Base-by-base conservation (phyloP, 2,113 vertebrate genomes). In the Shinisaurus crocodilurus region DNA sequence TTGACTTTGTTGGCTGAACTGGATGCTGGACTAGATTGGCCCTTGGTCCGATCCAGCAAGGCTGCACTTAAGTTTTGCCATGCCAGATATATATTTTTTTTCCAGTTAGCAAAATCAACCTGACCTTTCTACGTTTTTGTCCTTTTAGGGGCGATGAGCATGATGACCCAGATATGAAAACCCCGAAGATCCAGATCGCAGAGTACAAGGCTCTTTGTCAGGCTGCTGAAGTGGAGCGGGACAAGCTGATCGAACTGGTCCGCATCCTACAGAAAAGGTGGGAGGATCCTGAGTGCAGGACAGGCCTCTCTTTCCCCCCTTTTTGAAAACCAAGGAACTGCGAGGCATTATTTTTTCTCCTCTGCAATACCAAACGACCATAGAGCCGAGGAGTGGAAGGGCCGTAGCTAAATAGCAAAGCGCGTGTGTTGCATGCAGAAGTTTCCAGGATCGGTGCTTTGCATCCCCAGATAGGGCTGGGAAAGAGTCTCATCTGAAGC, bases 241-340 rank as follows among this genome's bases (percentile, higher is more conserved):
- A 97, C 90, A 95, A 94, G 86, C 97, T 98, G 6, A 88, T 96
- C 3, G 97, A 98, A 75, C 95, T 98, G 90, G 94, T 98, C 92
- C 86, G 96, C 15, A 82, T 96, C 84, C 97, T 98, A 74, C 97
- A 98, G 95, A 95, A 90, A 95, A 98, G 98, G 98, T 98, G 96
- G 94, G 0, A 1, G 3, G 45, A 12, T 82, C 32, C 81, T 79
- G 67, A 60, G 3, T 43, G 2, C 25, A 60, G 7, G 34, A 54
- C 12, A n/a, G 45, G 16, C 16, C 29, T 2, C 7, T 34, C n/a
- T 74, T 5, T 25, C 13, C 45, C 2, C 5, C 3, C 45, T 45
- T 86, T 75, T 57, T 37, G 85, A 37, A n/a, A 74, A 8, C 85
- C 84, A n/a, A 5, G 32, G 9, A 63, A 9, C n/a, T 40, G 20